phyloP scores from a whole-genome alignment of 2,888 invertebrate genomes.

The Sminthurides aquaticus region DNA sequence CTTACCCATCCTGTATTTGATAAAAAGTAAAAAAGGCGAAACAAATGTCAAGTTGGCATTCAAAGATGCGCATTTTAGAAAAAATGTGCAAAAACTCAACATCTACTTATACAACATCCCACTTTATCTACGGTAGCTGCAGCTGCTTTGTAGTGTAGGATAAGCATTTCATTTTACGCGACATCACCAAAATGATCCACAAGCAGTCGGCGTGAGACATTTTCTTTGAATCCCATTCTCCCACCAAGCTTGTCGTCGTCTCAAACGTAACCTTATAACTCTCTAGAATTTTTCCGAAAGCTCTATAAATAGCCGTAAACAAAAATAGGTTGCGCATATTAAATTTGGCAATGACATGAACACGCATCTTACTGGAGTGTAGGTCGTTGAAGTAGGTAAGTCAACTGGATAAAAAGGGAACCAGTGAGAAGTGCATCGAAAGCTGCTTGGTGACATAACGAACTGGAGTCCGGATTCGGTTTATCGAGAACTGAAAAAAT shows the following conservation, averaged over 20 bases:
- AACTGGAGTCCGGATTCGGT: background rate
- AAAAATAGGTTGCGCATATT: constrained; percentile 3
- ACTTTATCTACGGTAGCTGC: no score
- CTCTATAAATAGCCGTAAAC: background rate
- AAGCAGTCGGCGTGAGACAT: no score
- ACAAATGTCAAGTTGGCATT: background rate
- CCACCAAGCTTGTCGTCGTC: constrained; percentile 4
- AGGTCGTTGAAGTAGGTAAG: constrained; percentile 55
- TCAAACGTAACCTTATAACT: background rate
- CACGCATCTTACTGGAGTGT: constrained; percentile 49
- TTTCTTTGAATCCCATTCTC: no score
- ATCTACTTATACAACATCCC: no score
- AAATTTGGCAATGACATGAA: constrained; percentile 2
- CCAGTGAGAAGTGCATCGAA: constrained; percentile 74
- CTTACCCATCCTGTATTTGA: no score
- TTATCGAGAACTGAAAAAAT: background rate
- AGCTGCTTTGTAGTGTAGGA: no score
- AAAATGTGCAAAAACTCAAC: no score
- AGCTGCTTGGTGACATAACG: constrained; percentile 61
- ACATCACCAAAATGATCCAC: no score
- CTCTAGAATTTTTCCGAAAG: background rate
- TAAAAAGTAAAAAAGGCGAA: no score
- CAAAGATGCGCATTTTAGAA: no score
- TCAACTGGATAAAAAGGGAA: constrained; percentile 61
- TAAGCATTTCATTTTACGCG: no score